A percentile compares a stretch with the other conserved stretches of the same genome.
phyloP scores from a whole-genome alignment of 2,888 invertebrate genomes.

The Amphipoea lucens region DNA sequence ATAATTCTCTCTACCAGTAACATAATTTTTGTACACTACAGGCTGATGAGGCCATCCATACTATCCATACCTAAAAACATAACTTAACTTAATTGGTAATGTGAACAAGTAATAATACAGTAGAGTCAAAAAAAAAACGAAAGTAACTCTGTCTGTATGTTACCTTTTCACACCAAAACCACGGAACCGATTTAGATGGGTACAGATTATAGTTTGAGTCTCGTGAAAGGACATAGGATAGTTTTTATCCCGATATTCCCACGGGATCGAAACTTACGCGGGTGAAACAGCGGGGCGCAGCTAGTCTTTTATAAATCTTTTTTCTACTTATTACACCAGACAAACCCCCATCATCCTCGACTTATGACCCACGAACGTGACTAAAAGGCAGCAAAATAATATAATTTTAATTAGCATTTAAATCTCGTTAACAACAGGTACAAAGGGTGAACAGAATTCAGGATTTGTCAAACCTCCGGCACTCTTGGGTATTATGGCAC shows the following conservation, averaged over 20 bases:
- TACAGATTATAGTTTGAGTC: no score
- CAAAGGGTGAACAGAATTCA: conserved; percentile 48
- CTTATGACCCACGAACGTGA: conserved; percentile 41
- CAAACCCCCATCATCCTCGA: conserved; percentile 20
- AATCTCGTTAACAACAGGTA: conserved; percentile 56
- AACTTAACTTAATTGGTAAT: no score
- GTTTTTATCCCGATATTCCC: no score
- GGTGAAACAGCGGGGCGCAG: no score
- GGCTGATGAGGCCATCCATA: not conserved
- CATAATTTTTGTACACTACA: not conserved
- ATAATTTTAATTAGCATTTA: conserved; percentile 60
- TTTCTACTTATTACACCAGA: not conserved
- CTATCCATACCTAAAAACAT: no score
- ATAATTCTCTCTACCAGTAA: not conserved
- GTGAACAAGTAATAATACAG: no score
- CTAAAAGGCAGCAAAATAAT: conserved; percentile 46
- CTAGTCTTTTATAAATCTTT: conserved; percentile 5
- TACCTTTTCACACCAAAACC: no score
- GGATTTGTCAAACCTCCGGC: conserved; percentile 64
- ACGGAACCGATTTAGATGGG: no score
- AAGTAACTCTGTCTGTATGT: no score
- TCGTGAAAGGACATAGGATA: no score
- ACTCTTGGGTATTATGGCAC: conserved; percentile 58
- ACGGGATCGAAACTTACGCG: no score
- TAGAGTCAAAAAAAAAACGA: no score